phyloP scores from a whole-genome alignment of 2,113 vertebrate species.

The Dunckerocampus dactyliophorus region DNA sequence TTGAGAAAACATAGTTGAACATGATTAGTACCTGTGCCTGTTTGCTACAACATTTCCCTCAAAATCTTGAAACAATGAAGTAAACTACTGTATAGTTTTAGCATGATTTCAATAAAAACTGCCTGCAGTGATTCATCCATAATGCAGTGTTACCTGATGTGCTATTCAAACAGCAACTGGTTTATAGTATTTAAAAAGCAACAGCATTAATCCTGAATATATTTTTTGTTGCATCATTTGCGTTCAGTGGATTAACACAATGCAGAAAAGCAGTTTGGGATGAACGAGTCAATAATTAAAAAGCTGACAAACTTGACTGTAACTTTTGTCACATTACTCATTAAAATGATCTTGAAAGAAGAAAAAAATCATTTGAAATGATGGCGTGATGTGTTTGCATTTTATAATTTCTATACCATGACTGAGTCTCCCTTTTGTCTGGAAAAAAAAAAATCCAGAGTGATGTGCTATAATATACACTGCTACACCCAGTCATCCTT shows the following conservation, averaged over 20 bases:
- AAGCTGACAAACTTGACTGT: neutral
- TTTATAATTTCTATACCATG: too few species aligned
- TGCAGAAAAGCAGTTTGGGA: conserved; percentile 8
- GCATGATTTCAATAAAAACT: too few species aligned
- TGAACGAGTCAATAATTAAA: neutral
- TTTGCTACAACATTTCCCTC: conserved; percentile 25
- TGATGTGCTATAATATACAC: neutral
- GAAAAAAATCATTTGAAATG: neutral
- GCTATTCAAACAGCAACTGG: too few species aligned
- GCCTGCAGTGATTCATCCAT: too few species aligned
- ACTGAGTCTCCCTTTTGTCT: neutral
- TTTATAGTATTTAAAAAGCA: too few species aligned
- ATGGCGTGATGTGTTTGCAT: conserved; percentile 3
- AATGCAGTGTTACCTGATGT: too few species aligned
- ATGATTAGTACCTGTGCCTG: conserved; percentile 8
- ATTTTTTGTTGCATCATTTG: neutral
- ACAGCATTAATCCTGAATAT: too few species aligned
- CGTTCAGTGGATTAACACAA: conserved; percentile 8
- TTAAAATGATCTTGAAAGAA: neutral
- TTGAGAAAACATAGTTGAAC: conserved; percentile 39
- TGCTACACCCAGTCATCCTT: conserved; percentile 2
- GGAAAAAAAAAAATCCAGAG: neutral
- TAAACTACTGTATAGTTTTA: neutral
- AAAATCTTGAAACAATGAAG: neutral
- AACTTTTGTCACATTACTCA: neutral